Evolutionary conservation across 1,140 invertebrate species (phyloP), one percentile per base, ranked within the genome.

Genomic region (Pissodes strobi): DNA sequence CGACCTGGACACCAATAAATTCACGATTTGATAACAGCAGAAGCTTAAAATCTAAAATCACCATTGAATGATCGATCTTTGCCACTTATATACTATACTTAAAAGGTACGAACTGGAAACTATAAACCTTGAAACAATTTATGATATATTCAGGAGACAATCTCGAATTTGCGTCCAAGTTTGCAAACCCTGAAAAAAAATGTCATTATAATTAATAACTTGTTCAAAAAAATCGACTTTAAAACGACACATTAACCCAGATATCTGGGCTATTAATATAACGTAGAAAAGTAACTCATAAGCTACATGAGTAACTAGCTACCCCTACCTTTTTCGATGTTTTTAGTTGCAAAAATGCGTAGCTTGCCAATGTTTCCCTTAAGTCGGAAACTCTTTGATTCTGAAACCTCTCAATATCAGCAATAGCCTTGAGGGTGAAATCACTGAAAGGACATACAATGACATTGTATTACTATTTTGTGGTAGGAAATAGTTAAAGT

Each of bases 321-420:
- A n/a, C n/a, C n/a, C 30, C 72, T 80, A 92, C 90, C 87, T 91
- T 92, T 82, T 87, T 88, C 52, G 89, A 87, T 70, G 89, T 84
- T 80, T 92, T 91, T 53, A 91, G 87, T 79, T 92, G 90, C 68
- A 92, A 79, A 51, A 88, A 82, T 53, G 90, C 88, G 78, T 90
- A 92, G 66, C 83, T 84, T 30, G 86, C 85, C 49, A 92, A 83
- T 10, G 90, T 89, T 76, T 93, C 90, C 73, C 87, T 86, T 5
- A 93, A 76, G 78, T 92, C 90, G 46, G 85, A 82, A 17, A 86
- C 85, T 80, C 92, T 92, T 75, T 92, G 90, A 49, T 84, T 82
- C 76, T 92, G 86, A 78, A 92, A 93, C 75, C 86, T 81, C 71
- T 92, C 88, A 68, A 91, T 87, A 73, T 92, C 90, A 64, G 84